These are phyloP conservation scores for Porites divaricata DNA, from an alignment of 92 coral and sea anemone species.

Conservation along the genomic window DNA sequence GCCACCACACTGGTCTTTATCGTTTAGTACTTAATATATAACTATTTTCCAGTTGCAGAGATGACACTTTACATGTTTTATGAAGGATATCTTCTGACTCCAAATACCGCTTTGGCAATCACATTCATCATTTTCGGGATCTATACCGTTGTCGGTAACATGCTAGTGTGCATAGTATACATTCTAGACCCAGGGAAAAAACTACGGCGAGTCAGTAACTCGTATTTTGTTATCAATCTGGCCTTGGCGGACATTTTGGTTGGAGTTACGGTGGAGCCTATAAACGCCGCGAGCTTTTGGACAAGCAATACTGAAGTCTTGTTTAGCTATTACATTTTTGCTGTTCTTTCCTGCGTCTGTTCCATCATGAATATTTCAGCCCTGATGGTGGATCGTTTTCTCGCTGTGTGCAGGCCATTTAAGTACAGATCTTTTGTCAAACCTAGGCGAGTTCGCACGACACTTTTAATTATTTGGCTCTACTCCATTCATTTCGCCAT, in stretches of 20 bases:
- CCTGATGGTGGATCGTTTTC: slow-evolving; percentile 75
- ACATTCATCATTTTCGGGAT: slow-evolving; percentile 72
- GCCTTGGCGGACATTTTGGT: slow-evolving; percentile 85
- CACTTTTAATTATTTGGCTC: slow-evolving; percentile 68
- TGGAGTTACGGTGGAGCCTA: slow-evolving; percentile 82
- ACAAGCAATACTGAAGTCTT: slow-evolving; percentile 54
- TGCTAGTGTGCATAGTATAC: slow-evolving; percentile 76
- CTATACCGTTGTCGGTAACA: slow-evolving; percentile 79
- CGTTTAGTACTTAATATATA: not conserved
- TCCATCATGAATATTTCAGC: slow-evolving; percentile 80
- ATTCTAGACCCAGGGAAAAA: slow-evolving; percentile 75
- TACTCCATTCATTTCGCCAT: slow-evolving; percentile 80
- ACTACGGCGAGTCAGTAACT: slow-evolving; percentile 75
- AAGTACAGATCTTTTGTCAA: slow-evolving; percentile 65
- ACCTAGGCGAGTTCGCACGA: slow-evolving; percentile 53
- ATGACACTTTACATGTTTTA: slow-evolving; percentile 63
- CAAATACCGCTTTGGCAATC: slow-evolving; percentile 71
- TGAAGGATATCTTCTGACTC: slow-evolving; percentile 75
- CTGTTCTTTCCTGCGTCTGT: slow-evolving; percentile 85
- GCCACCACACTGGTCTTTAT: not conserved
- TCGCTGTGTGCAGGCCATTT: slow-evolving; percentile 86
- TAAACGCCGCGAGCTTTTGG: slow-evolving; percentile 85
- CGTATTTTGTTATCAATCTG: slow-evolving; percentile 73
- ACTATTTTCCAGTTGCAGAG: not conserved
- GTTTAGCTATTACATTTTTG: slow-evolving; percentile 75